Base-by-base conservation (phyloP, 2,888 invertebrate genomes). In the Lochmaea capreae region DNA sequence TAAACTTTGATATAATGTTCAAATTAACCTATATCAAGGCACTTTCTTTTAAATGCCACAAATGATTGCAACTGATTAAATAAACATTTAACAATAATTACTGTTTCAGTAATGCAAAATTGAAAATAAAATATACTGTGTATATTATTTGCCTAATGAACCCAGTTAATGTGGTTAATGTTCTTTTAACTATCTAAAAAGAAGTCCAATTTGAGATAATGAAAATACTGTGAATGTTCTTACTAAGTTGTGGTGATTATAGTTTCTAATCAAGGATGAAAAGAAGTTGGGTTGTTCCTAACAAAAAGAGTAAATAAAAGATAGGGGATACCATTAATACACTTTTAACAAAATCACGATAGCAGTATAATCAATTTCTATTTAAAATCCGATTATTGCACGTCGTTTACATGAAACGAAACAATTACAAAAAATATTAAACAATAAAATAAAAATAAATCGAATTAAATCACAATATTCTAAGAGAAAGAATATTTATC, bases 361-460 rank as follows among this genome's bases (percentile, higher is more conserved):
- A 10, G 54, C 54, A 54, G 18, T 10, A 54, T 18, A 54, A 18
- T 16, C 18, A 54, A 59, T 59, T 59, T 26, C 59, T 63, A 16
- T 43, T 70, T 70, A 52, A 70, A 70, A 63, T 59, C 61, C 16
- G 22, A 63, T 70, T 62, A 71, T 71, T 71, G 71, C 71, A 71
- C 71, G 54, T 70, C 49, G 18, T 63, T 58, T 65, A 58, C 65
- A 58, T 58, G 65, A 71, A 71, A 65, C 70, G 42, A 71, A 71
- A 71, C 58, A 49, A 57, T 46, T 71, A 26, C 33, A 46, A 71
- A 63, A 58, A 43, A 62, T 42, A 62, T 18, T 59, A 26, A 59
- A 14, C 22, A 59, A 18, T 43, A 16, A 62, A 62, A 42, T 62
- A 16, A 62, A 62, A 22, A 59, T 26, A 26, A 33, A 63, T 18